Base-by-base conservation (phyloP, 2,888 invertebrate genomes). In the Diarsia brunnea region DNA sequence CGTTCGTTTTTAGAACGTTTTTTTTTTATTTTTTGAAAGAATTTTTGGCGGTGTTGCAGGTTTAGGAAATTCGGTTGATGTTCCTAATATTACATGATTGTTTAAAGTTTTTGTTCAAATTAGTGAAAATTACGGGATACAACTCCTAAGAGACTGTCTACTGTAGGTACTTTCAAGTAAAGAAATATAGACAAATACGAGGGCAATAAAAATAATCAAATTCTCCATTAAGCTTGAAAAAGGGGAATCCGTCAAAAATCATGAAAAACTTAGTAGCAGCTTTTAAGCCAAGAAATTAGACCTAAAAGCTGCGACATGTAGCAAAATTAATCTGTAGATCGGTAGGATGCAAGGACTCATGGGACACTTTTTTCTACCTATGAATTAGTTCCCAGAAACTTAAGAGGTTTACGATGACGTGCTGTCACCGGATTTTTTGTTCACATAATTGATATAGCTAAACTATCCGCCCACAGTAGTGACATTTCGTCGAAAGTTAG, bases 1-100 rank as follows among this genome's bases (percentile, higher is more conserved):
- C 89, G 91, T 91, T 91, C 85, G 89, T 92, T 92, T 90, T 91
- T 89, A 88, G 88, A 89, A 89, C 89, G 19, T 47, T 73, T 73
- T 58, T 71, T 78, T 76, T 63, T 70, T n/a, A n/a, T 81, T 72
- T 79, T 69, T 81, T 61, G 1, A 7, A 66, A 64, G 24, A 69
- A 66, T 75, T 85, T 82, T 77, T 67, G 58, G 63, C 67, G 65
- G 27, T 73, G 60, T 83, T 69, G 68, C 51, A 51, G 27, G 72
- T 27, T 58, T 75, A 27, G n/a, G 51, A 27, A 43, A 67, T 69
- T 80, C 12, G 31, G 31, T 60, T 45, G 43, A 51, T 51, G 38
- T 55, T 31, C 11, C 7, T 64, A 14, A 21, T 58, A 14, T 19
- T n/a, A 51, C 21, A 69, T 16, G n/a, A 61, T 66, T 65, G 27